Evolutionary conservation across 2,113 vertebrate species (phyloP), one percentile per base, ranked within the genome.

Genomic region (Leucopternis melanops): DNA sequence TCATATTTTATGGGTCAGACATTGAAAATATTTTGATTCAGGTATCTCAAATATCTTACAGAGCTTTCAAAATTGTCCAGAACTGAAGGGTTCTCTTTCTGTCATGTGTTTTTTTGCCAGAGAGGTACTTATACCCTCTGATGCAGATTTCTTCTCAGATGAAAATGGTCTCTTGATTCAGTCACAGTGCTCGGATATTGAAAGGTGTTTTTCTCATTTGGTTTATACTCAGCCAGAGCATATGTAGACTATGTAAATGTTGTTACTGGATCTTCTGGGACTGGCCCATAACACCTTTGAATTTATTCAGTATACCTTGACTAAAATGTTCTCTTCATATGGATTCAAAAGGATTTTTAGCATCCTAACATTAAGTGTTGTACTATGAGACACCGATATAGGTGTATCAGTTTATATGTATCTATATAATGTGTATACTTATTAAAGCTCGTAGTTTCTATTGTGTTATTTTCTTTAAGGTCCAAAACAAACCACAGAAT

Each of bases 201-300:
- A 62, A 52, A 92, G 40, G 34, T 92, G 63, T 91, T 92, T 89
- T 91, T 73, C 77, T 96, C 87, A 84, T 95, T 89, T 91, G 69
- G 25, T 55, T 66, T 66, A 20, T 20, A 17, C 23, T 84, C 40
- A 31, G 38, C 34, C 81, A 49, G 34, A 72, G 58, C 36, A 27
- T 34, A 34, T 29, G 14, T 69, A 52, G 63, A 32, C 59, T 54
- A 25, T 66, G 50, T 81, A 92, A 96, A 94, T 81, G 50, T 83
- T 88, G 86, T 91, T 95, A 73, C 59, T 95, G 86, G 67, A 80
- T 73, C 80, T 91, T 86, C 45, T 91, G 89, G 58, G 89, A 86
- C 38, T 18, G 45, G 42, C 32, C 44, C 44, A 11, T 70, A 58
- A 27, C 15, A 58, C 27, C 19, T 73, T 61, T 32, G 40, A 91